These are phyloP conservation scores for Platichthys flesus DNA, from an alignment of 2,113 vertebrate species.

Conservation along the genomic window DNA sequence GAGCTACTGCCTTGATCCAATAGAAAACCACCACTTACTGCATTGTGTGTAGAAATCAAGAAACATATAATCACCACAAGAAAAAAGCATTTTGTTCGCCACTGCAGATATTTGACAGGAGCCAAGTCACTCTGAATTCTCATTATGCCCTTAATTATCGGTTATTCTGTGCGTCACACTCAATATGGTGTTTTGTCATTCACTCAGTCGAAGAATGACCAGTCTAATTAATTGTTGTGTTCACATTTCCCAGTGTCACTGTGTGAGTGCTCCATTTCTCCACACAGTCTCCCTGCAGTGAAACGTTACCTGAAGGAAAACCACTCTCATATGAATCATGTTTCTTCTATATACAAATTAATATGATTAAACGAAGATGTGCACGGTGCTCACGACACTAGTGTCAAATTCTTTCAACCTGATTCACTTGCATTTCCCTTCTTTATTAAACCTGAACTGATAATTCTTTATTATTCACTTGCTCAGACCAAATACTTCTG, in stretches of 20 bases:
- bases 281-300: neutral
- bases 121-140: constrained; percentile 37
- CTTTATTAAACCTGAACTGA: too few species aligned
- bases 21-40: neutral
- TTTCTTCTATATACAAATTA: neutral
- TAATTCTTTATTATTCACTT: too few species aligned
- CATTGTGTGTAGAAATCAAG: too few species aligned
- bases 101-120: constrained; percentile 30
- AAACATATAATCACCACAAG: neutral
- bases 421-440: too few species aligned
- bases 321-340: neutral
- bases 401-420: too few species aligned
- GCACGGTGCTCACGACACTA: neutral
- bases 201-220: constrained; percentile 39
- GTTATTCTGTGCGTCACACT: constrained; percentile 54
- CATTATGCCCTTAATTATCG: constrained; percentile 61
- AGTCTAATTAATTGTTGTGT: constrained; percentile 50
- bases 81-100: constrained; percentile 27
- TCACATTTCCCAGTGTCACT: constrained; percentile 44
- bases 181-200: constrained; percentile 56
- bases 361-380: neutral
- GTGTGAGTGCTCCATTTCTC: neutral
- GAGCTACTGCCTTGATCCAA: neutral
- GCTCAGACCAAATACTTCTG: too few species aligned
- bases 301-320: neutral